These are phyloP conservation scores for Diadegma fenestrale DNA, from an alignment of 2,888 invertebrate genomes.

Conservation along the genomic window DNA sequence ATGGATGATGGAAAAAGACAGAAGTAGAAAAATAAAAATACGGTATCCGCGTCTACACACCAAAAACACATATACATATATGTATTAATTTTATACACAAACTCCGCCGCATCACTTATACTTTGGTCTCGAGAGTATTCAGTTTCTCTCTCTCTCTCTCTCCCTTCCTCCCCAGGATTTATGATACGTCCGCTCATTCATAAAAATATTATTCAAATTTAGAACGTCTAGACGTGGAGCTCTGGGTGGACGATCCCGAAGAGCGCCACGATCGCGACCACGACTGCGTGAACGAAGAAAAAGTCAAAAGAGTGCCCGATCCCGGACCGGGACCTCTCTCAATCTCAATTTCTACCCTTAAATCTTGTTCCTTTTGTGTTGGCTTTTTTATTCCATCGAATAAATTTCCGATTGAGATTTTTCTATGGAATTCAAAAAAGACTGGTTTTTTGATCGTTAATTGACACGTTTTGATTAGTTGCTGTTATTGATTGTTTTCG, in stretches of 20 bases:
- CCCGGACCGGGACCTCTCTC: slow-evolving; percentile 62
- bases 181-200: slow-evolving; percentile 84
- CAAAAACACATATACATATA: background rate
- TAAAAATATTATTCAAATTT: slow-evolving; percentile 85
- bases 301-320: slow-evolving; percentile 55
- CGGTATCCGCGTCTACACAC: background rate
- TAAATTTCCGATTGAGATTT: background rate
- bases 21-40: slow-evolving; percentile 40
- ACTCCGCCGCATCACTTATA: slow-evolving; percentile 26
- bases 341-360: background rate
- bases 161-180: slow-evolving; percentile 75
- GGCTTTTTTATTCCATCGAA: background rate
- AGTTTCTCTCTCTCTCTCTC: slow-evolving; percentile 4
- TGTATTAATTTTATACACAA: slow-evolving; percentile 11
- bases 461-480: background rate
- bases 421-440: background rate
- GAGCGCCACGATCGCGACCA: slow-evolving; percentile 42
- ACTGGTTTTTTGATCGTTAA: background rate
- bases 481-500: background rate
- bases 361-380: background rate
- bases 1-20: slow-evolving; percentile 52
- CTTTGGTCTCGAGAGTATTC: slow-evolving; percentile 40
- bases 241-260: slow-evolving; percentile 47
- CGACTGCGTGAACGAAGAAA: background rate
- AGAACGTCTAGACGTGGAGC: slow-evolving; percentile 81